phyloP scores from a whole-genome alignment of 2,797 vertebrate species.

The Odontamblyopus lacepedii region DNA sequence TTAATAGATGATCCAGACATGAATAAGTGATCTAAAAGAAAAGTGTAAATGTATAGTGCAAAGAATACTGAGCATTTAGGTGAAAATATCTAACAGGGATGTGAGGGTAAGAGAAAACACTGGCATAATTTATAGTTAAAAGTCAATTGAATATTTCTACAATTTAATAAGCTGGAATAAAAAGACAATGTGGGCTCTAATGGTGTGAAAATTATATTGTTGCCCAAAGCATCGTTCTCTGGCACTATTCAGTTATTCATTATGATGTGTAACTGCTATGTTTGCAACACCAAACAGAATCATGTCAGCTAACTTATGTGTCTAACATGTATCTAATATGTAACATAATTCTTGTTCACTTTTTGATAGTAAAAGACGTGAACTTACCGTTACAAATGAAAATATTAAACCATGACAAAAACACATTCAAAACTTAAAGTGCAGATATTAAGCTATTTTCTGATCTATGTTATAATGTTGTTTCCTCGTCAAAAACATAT shows the following conservation, averaged over 20 bases:
- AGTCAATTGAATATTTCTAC: conserved; percentile 17
- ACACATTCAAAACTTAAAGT: background rate
- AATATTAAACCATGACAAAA: background rate
- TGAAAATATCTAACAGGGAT: background rate
- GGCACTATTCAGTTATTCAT: background rate
- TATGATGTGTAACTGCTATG: background rate
- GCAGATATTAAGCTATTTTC: too few relatives aligned
- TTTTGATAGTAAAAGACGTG: too few relatives aligned
- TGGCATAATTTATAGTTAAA: background rate
- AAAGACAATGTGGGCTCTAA: conserved; percentile 2
- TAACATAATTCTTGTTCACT: too few relatives aligned
- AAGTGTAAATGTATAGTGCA: background rate
- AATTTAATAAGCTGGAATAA: conserved; percentile 12
- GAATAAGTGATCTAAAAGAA: background rate
- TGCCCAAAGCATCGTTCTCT: conserved; percentile 1
- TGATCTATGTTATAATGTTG: too few relatives aligned
- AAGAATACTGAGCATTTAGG: background rate
- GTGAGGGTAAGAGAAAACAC: background rate
- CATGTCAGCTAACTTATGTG: background rate
- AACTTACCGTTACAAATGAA: background rate
- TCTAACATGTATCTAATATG: too few relatives aligned
- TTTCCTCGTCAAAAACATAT: too few relatives aligned
- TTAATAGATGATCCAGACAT: conserved; percentile 9
- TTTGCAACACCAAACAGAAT: background rate
- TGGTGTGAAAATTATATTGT: conserved; percentile 24